Base-by-base conservation (phyloP, 2,888 invertebrate species). In the Andrena bicolor region DNA sequence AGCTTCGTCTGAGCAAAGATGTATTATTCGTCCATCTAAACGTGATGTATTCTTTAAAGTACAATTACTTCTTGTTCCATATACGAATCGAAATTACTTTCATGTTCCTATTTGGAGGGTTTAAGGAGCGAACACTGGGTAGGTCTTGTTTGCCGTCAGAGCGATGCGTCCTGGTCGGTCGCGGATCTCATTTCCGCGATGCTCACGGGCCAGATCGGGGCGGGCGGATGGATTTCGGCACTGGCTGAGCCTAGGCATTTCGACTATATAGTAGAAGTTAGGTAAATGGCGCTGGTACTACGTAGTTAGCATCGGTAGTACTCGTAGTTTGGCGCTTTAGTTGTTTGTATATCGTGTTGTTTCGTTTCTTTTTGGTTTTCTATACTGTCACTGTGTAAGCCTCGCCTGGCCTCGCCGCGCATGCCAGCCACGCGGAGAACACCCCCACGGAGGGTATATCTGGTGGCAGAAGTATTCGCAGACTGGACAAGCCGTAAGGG, bases 311-410 rank as follows among this genome's bases (percentile, higher is more conserved):
- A 88, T 74, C 86, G 87, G 76, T 88, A 90, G 89, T 85, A 90
- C 88, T 91, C 89, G 89, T 92, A 90, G 89, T 84, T 90, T 91
- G 92, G 91, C 92, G 93, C 92, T 93, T 93, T 93, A 92, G 90
- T 93, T 92, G 91, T 93, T 93, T 92, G 90, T 92, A 93, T 90
- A 91, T 92, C 91, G 91, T 92, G 91, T 91, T 92, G 91, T 92
- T 91, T 92, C 72, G 63, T 73, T 78, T 56, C 30, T 91, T 91
- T 92, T 60, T 91, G 64, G 51, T 76, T 93, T 82, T 82, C 73
- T 83, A 90, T 91, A 90, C 89, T 89, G 88, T 92, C 91, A 90
- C 88, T 89, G 85, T 89, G 89, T 86, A 85, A 78, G 83, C 73
- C 83, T 84, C 75, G 85, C 76, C 85, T 71, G 86, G 48, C 71